Base-by-base conservation (phyloP, 2,888 invertebrate genomes). In the Pseudolycoriella hygida region DNA sequence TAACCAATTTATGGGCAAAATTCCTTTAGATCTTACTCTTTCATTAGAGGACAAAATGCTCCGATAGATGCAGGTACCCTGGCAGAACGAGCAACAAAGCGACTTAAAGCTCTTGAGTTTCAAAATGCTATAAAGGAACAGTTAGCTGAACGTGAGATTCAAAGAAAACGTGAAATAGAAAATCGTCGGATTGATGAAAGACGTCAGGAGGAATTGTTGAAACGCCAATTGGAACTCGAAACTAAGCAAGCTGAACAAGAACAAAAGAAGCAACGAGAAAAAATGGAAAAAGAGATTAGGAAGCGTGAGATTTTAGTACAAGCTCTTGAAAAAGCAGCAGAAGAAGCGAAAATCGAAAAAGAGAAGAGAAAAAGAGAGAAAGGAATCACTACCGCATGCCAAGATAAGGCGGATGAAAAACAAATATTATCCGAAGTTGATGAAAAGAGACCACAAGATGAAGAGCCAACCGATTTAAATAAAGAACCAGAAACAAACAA, bases 51-150 rank as follows among this genome's bases (percentile, higher is more conserved):
- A 8, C 90, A 90, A 67, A 89, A 89, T 63, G 77, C 80, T 14
- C 84, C 81, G 0, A 60, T 89, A 46, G 89, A 90, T 59, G 80
- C 84, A 2, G 74, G 77, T 51, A 77, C 84, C 45, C 68, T 83
- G 53, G 81, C 81, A 8, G 87, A 92, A 61, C 71, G 87, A 51
- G 87, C 89, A 66, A 72, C 76, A 48, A 82, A 79, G 61, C 73
- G 88, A 19, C 77, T 85, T 50, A 80, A 83, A 62, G 89, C 89
- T 0, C 62, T 87, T 49, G 88, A 87, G 59, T 76, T 89, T 52
- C 93, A 93, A 63, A 78, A 80, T 49, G 87, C 84, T 12, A 85
- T 90, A 54, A 73, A 83, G 53, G 77, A 78, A 57, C 89, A 92
- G 61, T 68, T 92, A 44, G 82, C 86, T 58, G 90, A 90, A 57